Conservation (phyloP, 2,797 vertebrate genomes). For the Fistularia tabacaria region DNA sequence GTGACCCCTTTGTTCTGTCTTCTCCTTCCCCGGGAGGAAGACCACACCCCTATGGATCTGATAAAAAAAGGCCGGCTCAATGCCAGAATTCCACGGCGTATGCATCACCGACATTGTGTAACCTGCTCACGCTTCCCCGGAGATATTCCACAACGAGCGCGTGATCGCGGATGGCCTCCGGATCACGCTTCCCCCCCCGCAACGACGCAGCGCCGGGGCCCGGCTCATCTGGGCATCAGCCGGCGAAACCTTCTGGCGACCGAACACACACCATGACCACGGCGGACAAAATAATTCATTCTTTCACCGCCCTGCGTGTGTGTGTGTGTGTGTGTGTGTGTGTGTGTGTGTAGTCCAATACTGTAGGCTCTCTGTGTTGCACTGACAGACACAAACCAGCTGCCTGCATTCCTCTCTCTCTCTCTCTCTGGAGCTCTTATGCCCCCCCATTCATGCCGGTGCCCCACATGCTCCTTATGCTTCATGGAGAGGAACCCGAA, state of each 20-base stretch:
- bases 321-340: slow-evolving; percentile 27
- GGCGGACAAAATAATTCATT: slow-evolving; percentile 67
- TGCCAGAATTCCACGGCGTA: slow-evolving; percentile 5
- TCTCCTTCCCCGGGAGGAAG: too few species aligned
- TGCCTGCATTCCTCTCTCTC: slow-evolving; percentile 70
- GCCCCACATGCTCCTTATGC: slow-evolving; percentile 53
- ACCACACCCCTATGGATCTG: not conserved
- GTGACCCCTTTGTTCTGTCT: too few species aligned
- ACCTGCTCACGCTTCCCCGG: not conserved
- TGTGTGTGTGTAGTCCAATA: slow-evolving; percentile 50
- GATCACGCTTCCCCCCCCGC: too few species aligned
- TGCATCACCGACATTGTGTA: too few species aligned
- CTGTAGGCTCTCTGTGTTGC: slow-evolving; percentile 72
- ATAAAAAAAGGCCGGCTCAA: slow-evolving; percentile 19
- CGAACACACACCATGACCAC: slow-evolving; percentile 55
- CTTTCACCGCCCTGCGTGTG: slow-evolving; percentile 57
- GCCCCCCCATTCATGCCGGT: slow-evolving; percentile 36
- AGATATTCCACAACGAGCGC: too few species aligned
- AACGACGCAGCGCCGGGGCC: too few species aligned
- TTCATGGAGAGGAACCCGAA: slow-evolving; percentile 16
- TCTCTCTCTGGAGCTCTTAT: slow-evolving; percentile 52
- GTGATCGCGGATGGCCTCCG: too few species aligned
- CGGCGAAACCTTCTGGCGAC: slow-evolving; percentile 53
- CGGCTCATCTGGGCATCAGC: too few species aligned
- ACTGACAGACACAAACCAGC: slow-evolving; percentile 77